A percentile compares a stretch with the other conserved stretches of the same genome.
These are phyloP conservation scores for Iselma pallidipennis DNA, from an alignment of 2,888 invertebrate genomes.

Conservation along the genomic window DNA sequence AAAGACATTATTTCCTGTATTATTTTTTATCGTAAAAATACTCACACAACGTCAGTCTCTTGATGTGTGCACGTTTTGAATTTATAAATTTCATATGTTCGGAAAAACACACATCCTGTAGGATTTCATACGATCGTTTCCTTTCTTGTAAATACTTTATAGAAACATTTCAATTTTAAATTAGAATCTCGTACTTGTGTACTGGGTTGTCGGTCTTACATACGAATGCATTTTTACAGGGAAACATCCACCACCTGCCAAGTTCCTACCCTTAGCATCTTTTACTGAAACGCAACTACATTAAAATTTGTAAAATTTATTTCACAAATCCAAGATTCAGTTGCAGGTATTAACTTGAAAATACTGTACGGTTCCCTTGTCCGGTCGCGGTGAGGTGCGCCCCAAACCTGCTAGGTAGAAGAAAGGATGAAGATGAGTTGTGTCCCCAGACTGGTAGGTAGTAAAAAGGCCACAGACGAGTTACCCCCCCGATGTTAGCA, in stretches of 20 bases:
- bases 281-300: neutral
- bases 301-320: neutral
- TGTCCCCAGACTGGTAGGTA: too few species aligned
- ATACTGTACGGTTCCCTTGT: too few species aligned
- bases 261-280: too few species aligned
- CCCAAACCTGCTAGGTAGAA: too few species aligned
- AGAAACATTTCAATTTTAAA: neutral
- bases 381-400: too few species aligned
- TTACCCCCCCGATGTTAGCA: too few species aligned
- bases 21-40: constrained; percentile 28
- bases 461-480: too few species aligned
- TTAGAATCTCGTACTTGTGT: neutral
- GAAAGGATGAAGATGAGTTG: too few species aligned
- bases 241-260: too few species aligned
- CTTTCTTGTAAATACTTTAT: neutral
- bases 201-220: too few species aligned
- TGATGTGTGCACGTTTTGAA: neutral
- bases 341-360: too few species aligned
- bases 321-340: neutral
- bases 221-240: too few species aligned
- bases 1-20: constrained; percentile 32
- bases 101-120: neutral
- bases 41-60: neutral
- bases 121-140: neutral
- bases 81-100: neutral